Conservation (phyloP, 2,113 vertebrate genomes). For the Hippocampus guttulatus region DNA sequence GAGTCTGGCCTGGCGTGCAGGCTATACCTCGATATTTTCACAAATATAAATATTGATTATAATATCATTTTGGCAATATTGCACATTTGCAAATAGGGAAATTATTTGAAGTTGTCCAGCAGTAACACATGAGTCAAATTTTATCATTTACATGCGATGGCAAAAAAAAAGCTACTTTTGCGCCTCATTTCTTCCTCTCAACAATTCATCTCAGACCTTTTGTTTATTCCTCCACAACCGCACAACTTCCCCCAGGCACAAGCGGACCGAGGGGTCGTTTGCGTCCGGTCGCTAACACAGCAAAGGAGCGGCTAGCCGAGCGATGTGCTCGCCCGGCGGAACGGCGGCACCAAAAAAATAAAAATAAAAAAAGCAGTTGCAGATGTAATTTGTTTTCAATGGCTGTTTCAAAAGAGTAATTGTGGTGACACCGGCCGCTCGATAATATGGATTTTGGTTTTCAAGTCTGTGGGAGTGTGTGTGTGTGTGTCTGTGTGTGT, state of each 20-base stretch:
- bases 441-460: constrained; percentile 99
- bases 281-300: constrained; percentile 71
- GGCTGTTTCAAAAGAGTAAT: constrained; percentile 99
- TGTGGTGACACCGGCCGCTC: constrained; percentile 99
- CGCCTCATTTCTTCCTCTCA: background rate
- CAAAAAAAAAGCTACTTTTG: background rate
- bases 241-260: constrained; percentile 11
- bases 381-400: constrained; percentile 99
- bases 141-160: too few relatives aligned
- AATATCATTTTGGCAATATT: too few relatives aligned
- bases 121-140: too few relatives aligned
- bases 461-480: constrained; percentile 97
- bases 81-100: too few relatives aligned
- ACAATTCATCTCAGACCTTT: constrained; percentile 18
- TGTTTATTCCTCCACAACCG: constrained; percentile 17
- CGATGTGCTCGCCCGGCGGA: constrained; percentile 96
- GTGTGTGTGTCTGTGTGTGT: constrained; percentile 97
- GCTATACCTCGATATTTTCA: too few relatives aligned
- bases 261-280: constrained; percentile 22
- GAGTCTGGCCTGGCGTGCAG: too few relatives aligned
- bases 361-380: constrained; percentile 99
- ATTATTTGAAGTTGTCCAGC: too few relatives aligned
- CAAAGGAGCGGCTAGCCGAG: constrained; percentile 66
- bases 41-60: too few relatives aligned
- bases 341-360: constrained; percentile 61